phyloP scores from a whole-genome alignment of 2,113 vertebrate species.

The Lontra canadensis region DNA sequence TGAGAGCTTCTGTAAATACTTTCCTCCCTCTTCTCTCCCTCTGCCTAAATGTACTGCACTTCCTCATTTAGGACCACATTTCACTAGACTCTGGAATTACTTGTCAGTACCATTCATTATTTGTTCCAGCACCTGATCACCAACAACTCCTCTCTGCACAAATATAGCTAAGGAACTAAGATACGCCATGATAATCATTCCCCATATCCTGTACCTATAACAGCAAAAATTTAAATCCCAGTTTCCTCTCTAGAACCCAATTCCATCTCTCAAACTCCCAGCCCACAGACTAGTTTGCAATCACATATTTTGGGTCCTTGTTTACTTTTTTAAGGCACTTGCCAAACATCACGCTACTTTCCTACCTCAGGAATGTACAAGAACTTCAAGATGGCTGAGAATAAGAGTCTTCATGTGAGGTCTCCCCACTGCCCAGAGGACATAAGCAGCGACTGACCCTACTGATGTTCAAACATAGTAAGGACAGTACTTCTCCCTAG shows the following conservation, averaged over 20 bases:
- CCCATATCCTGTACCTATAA: neutral
- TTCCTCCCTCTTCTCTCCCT: neutral
- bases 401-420: neutral
- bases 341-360: neutral
- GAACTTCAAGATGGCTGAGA: neutral
- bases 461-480: neutral
- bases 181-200: accelerated
- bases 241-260: constrained; percentile 23
- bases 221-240: constrained; percentile 15
- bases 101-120: constrained; percentile 19
- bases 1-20: constrained; percentile 13
- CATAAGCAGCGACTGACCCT: neutral
- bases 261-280: neutral
- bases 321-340: neutral
- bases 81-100: constrained; percentile 23
- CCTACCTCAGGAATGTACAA: constrained; percentile 20
- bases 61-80: neutral
- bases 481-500: neutral
- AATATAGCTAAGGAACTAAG: neutral
- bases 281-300: neutral
- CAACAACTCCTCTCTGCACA: neutral
- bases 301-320: constrained; percentile 10
- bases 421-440: neutral
- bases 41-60: neutral
- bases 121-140: constrained; percentile 23